Conservation (phyloP, 2,113 vertebrate species). For the Turnix velox region DNA sequence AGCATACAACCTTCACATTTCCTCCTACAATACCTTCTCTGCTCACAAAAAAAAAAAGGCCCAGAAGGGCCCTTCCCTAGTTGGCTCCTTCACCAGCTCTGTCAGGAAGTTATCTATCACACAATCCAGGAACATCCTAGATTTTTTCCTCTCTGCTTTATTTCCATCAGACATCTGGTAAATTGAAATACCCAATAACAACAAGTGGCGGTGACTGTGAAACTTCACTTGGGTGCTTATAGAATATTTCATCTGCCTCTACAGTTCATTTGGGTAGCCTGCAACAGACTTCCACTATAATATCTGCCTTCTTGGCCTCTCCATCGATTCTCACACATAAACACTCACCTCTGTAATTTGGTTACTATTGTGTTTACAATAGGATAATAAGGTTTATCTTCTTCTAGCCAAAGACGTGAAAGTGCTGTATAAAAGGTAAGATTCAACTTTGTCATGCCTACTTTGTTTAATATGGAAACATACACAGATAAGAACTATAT, state of each 20-base stretch:
- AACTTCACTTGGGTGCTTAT: neutral
- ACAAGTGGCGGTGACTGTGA: neutral
- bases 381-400: neutral
- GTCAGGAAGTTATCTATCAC: neutral
- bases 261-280: neutral
- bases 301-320: neutral
- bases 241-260: neutral
- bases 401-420: neutral
- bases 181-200: neutral
- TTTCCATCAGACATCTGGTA: neutral
- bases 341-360: constrained; percentile 2
- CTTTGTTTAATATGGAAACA: neutral
- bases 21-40: neutral
- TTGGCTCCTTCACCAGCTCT: neutral
- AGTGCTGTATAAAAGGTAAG: neutral
- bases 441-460: neutral
- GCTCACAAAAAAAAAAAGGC: neutral
- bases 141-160: neutral
- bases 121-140: neutral
- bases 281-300: neutral
- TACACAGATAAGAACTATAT: neutral
- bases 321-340: no score
- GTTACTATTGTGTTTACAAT: neutral
- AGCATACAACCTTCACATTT: neutral
- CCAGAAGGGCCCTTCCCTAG: neutral